phyloP scores from a whole-genome alignment of 2,888 invertebrate species.

The Drosophila anomalata region DNA sequence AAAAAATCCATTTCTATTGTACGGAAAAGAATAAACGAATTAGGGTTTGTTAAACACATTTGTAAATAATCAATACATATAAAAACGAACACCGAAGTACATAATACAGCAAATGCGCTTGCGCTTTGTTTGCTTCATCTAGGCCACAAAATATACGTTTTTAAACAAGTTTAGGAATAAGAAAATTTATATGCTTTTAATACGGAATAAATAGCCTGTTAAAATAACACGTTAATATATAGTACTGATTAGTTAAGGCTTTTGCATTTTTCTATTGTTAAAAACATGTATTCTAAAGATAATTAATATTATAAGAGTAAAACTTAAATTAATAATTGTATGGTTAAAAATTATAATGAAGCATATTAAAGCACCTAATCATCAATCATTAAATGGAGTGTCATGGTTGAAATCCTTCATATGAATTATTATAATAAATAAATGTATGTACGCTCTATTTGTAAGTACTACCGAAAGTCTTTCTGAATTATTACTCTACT shows the following conservation, averaged over 20 bases:
- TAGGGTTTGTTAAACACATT: neutral
- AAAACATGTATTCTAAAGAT: conserved; percentile 23
- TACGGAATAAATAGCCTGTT: conserved; percentile 30
- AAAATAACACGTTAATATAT: conserved; percentile 50
- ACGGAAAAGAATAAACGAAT: neutral
- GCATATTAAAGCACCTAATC: conserved; percentile 3
- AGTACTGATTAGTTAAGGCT: conserved; percentile 78
- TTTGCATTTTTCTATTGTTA: conserved; percentile 66
- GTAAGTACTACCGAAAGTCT: conserved; percentile 9
- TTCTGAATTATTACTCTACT: conserved; percentile 22
- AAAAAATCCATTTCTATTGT: neutral
- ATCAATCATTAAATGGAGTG: neutral
- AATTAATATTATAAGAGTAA: conserved; percentile 14
- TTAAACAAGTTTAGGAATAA: conserved; percentile 4
- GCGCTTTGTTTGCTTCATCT: conserved; percentile 1
- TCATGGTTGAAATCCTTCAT: neutral
- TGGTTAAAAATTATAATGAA: conserved; percentile 29
- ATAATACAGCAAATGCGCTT: neutral
- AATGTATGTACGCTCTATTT: neutral
- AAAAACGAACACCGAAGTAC: neutral
- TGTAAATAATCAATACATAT: neutral
- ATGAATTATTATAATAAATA: conserved; percentile 2
- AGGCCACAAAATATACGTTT: conserved; percentile 2
- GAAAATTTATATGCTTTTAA: conserved; percentile 21
- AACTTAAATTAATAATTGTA: conserved; percentile 12